Evolutionary conservation across 1,140 invertebrate species (phyloP).

Genomic region (Musca domestica): DNA sequence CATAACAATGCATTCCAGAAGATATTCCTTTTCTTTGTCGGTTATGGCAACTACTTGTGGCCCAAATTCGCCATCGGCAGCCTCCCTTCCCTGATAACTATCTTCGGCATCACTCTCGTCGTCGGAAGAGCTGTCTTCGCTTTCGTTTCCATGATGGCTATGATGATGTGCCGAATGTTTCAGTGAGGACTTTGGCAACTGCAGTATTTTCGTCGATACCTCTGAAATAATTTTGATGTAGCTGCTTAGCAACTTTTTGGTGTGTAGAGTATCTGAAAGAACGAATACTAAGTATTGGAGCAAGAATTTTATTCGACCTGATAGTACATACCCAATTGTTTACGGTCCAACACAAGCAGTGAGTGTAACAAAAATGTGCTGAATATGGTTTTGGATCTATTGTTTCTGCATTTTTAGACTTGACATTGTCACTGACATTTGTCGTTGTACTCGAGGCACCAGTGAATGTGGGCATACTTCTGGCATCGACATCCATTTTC

Average conservation of each 20-base stretch:
- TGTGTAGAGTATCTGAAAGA: conserved; percentile 29
- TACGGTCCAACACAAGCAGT: conserved; percentile 66
- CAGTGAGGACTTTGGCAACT: conserved; percentile 42
- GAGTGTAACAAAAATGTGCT: conserved; percentile 60
- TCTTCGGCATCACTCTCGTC: conserved; percentile 52
- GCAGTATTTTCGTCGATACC: conserved; percentile 54
- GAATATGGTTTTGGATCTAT: conserved; percentile 27
- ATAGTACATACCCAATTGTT: conserved; percentile 61
- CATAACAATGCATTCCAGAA: conserved; percentile 60
- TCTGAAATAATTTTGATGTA: conserved; percentile 51
- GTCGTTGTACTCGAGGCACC: background rate
- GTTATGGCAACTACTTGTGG: conserved; percentile 37
- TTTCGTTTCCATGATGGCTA: conserved; percentile 56
- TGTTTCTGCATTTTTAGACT: background rate
- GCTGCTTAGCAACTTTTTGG: conserved; percentile 28
- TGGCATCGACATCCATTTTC: conserved; percentile 25
- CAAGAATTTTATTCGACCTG: background rate
- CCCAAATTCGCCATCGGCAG: conserved; percentile 34
- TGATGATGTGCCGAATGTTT: conserved; percentile 52
- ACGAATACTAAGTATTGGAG: conserved; percentile 18
- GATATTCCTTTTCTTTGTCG: conserved; percentile 51
- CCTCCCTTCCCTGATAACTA: conserved; percentile 31
- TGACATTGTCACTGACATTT: background rate
- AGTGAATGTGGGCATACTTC: conserved; percentile 2
- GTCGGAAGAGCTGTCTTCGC: conserved; percentile 54